Evolutionary conservation across 2,113 vertebrate genomes (phyloP).

Genomic region (Cynopterus brachyotis): DNA sequence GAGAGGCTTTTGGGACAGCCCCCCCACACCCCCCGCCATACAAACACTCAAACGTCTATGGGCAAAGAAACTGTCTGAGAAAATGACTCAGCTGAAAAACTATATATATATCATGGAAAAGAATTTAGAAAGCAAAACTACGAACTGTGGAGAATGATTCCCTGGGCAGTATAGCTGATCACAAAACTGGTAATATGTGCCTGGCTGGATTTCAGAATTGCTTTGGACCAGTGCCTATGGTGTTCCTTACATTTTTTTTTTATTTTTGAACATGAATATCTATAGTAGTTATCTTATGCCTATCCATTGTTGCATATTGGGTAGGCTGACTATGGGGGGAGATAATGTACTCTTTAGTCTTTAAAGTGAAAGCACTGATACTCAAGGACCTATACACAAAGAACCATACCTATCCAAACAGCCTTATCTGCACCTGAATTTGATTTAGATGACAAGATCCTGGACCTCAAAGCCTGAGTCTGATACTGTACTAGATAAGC

Average conservation of each 20-base stretch:
- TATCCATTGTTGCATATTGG: background rate
- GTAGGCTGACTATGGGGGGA: background rate
- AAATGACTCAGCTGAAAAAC: slow-evolving; percentile 7
- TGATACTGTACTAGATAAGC: background rate
- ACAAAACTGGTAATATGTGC: background rate
- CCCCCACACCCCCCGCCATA: background rate
- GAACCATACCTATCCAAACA: background rate
- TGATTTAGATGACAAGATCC: background rate
- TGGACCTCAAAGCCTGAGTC: background rate
- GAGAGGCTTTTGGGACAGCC: background rate
- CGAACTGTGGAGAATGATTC: background rate
- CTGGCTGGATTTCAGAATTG: background rate
- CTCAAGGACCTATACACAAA: background rate
- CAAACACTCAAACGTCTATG: background rate
- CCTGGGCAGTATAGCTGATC: background rate
- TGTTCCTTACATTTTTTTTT: slow-evolving; percentile 13
- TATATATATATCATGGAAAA: background rate
- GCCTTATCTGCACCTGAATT: background rate
- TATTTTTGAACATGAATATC: background rate
- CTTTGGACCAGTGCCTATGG: background rate
- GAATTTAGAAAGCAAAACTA: background rate
- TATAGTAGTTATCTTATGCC: background rate
- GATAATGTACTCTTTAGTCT: background rate
- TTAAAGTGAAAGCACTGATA: slow-evolving; percentile 4
- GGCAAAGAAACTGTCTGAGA: background rate